Percentiles rank a stretch among this genome's conserved stretches.
phyloP scores from a whole-genome alignment of 2,888 invertebrate species.

The Netelia fuscicornis region DNA sequence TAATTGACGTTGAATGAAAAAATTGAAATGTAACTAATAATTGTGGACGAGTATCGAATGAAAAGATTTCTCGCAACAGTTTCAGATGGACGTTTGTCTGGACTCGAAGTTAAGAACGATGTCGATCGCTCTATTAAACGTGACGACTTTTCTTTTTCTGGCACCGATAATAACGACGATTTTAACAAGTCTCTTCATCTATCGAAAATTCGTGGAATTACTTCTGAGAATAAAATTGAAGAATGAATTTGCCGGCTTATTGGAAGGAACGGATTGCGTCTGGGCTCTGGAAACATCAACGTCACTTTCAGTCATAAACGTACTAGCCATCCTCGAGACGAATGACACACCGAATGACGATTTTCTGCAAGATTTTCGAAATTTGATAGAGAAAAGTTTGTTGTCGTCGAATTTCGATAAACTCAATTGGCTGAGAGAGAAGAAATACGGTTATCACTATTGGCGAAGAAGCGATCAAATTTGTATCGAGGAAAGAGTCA shows the following conservation, averaged over 20 bases:
- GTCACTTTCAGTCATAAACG: slow-evolving; percentile 85
- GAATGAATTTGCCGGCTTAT: slow-evolving; percentile 84
- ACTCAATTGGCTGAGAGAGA: slow-evolving; percentile 84
- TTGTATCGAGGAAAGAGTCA: slow-evolving; percentile 85
- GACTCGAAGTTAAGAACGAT: slow-evolving; percentile 64
- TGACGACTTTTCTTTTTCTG: slow-evolving; percentile 66
- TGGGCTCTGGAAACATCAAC: slow-evolving; percentile 86
- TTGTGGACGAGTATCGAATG: not conserved
- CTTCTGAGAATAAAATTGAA: slow-evolving; percentile 75
- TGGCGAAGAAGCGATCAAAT: slow-evolving; percentile 84
- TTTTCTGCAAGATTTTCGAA: slow-evolving; percentile 72
- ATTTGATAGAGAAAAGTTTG: slow-evolving; percentile 70
- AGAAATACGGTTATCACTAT: slow-evolving; percentile 86
- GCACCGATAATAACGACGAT: slow-evolving; percentile 66
- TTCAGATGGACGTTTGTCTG: slow-evolving; percentile 61
- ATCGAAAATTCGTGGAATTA: slow-evolving; percentile 70
- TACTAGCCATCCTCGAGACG: slow-evolving; percentile 85
- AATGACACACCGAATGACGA: slow-evolving; percentile 66
- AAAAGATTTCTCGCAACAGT: slow-evolving; percentile 33
- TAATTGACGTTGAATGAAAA: not conserved
- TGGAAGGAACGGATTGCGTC: slow-evolving; percentile 86
- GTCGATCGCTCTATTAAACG: slow-evolving; percentile 62
- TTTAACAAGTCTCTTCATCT: slow-evolving; percentile 69
- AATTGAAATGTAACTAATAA: not conserved
- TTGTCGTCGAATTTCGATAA: slow-evolving; percentile 78